Evolutionary conservation across 92 coral and sea anemone genomes (phyloP).

Genomic region (Palythoa caribaeorum): DNA sequence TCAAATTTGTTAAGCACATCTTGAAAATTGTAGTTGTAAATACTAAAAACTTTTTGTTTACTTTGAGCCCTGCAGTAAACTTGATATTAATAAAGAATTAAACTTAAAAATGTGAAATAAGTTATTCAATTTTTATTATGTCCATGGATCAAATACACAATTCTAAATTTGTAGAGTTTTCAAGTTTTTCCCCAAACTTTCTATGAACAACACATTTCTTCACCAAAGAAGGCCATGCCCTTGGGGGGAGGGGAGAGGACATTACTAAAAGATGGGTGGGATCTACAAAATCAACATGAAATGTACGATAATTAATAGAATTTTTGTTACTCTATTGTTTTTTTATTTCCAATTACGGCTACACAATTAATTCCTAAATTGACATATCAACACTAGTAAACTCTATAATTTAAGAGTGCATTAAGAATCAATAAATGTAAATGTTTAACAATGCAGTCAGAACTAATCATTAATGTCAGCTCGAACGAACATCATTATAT

Average conservation of each 20-base stretch:
- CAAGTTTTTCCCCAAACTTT: background rate
- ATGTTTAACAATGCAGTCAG: background rate
- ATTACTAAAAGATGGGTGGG: slow-evolving; percentile 1
- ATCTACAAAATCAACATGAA: background rate
- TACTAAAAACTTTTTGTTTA: no score
- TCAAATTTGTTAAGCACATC: no score
- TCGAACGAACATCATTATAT: background rate
- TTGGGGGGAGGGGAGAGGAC: background rate
- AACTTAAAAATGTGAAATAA: background rate
- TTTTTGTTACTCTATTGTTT: background rate
- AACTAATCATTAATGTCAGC: background rate
- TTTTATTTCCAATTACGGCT: background rate
- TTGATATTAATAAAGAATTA: background rate
- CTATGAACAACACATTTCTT: background rate
- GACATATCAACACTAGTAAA: slow-evolving; percentile 13
- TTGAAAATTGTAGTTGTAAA: no score
- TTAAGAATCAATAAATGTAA: background rate
- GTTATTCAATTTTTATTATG: background rate
- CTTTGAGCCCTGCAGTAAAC: no score
- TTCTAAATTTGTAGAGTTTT: background rate
- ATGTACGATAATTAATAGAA: background rate
- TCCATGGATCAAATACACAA: background rate
- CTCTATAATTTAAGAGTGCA: background rate
- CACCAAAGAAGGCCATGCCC: background rate
- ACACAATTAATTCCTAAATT: background rate